Percentiles rank a stretch among this genome's conserved stretches.
These are phyloP conservation scores for Pherbina coryleti DNA, from an alignment of 2,888 invertebrate genomes.

Conservation along the genomic window DNA sequence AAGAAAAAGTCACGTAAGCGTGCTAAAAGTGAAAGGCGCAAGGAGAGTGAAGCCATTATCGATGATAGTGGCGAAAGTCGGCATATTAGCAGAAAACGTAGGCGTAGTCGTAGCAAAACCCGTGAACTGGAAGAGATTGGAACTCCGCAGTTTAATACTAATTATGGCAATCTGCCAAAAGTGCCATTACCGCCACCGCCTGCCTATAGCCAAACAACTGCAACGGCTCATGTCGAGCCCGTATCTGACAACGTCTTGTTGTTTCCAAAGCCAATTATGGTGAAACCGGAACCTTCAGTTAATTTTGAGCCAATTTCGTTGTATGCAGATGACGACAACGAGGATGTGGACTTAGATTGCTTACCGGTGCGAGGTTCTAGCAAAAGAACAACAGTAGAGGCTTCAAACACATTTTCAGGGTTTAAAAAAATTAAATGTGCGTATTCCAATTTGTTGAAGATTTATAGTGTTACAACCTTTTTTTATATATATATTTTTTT, in stretches of 20 bases:
- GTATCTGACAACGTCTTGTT: too few species aligned
- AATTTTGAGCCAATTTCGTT: neutral
- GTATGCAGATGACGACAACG: neutral
- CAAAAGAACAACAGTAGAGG: neutral
- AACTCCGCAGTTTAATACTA: neutral
- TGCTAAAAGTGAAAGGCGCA: constrained; percentile 21
- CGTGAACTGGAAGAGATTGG: neutral
- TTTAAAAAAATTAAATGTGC: constrained; percentile 28
- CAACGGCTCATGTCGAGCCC: too few species aligned
- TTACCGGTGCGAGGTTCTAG: neutral
- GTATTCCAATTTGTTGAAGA: neutral
- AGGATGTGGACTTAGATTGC: neutral
- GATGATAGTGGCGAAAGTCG: neutral
- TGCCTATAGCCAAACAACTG: too few species aligned
- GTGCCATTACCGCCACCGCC: neutral
- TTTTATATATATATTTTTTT: neutral
- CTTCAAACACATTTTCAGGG: neutral
- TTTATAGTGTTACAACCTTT: neutral
- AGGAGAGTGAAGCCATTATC: neutral
- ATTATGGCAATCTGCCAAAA: neutral
- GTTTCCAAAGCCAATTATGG: neutral
- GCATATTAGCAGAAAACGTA: neutral
- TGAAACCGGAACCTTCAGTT: neutral
- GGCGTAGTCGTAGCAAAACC: neutral
- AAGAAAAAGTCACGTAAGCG: constrained; percentile 50